Evolutionary conservation across 2,888 invertebrate species (phyloP).

Genomic region (Eutolmus rufibarbis): DNA sequence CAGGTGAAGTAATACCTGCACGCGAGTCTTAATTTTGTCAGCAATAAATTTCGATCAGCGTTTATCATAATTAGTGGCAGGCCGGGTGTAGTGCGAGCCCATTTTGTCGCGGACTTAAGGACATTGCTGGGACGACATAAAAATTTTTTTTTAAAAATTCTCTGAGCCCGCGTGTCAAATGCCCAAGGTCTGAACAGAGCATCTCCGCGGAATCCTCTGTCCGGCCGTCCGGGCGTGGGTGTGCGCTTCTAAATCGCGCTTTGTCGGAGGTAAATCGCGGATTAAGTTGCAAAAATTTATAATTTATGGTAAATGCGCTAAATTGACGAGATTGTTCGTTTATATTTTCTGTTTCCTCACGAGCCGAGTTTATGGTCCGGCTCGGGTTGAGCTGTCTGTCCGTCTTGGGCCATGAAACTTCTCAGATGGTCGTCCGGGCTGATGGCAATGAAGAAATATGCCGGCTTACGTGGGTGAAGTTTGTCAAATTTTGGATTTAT

Average conservation of each 20-base stretch:
- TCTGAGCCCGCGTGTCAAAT: neutral
- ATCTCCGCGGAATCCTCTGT: neutral
- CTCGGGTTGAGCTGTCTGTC: neutral
- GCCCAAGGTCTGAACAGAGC: neutral
- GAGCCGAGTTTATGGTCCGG: conserved; percentile 5
- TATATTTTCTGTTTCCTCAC: neutral
- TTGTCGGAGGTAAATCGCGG: conserved; percentile 44
- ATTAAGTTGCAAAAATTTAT: conserved; percentile 46
- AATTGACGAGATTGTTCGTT: conserved; percentile 30
- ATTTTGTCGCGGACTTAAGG: conserved; percentile 32
- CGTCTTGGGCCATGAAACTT: neutral
- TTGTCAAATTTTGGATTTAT: conserved; percentile 36
- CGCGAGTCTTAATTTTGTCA: conserved; percentile 35
- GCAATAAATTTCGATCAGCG: conserved; percentile 40
- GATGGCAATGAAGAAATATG: neutral
- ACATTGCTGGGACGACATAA: neutral
- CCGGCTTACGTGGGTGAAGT: conserved; percentile 23
- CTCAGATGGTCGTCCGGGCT: neutral
- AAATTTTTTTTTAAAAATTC: neutral
- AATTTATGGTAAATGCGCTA: conserved; percentile 32
- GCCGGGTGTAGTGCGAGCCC: neutral
- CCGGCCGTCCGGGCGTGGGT: neutral
- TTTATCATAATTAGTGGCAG: conserved; percentile 42
- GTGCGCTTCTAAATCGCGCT: conserved; percentile 19
- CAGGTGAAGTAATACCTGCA: conserved; percentile 37